Evolutionary conservation across 2,888 invertebrate species (phyloP), one percentile per base, ranked within the genome.

Genomic region (Metalampra italica): DNA sequence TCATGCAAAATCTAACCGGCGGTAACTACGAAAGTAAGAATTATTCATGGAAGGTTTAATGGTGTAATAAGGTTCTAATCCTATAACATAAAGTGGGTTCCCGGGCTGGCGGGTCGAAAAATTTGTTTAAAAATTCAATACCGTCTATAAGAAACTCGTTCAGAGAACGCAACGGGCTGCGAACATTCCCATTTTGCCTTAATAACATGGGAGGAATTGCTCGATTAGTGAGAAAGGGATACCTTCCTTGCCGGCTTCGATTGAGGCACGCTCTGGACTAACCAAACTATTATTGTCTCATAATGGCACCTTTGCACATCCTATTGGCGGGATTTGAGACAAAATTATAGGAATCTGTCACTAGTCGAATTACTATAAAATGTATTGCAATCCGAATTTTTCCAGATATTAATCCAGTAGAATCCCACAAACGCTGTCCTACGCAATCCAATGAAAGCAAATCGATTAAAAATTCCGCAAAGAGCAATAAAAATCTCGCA

Each of bases 41-140:
- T 75, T 70, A 76, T 81, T 78, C 70, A 79, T 71, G 65, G 68
- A 64, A 69, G 72, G 73, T 72, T 76, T 78, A 80, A 81, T 75
- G 66, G 68, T 63, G 70, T 73, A 78, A 78, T 82, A 82, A 82
- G 72, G 68, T 75, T 78, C 75, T 82, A 80, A 79, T 78, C 75
- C 76, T 73, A 77, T 81, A 78, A 71, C 78, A 77, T 77, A 80
- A 82, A 84, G 75, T 75, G 75, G 76, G 71, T 68, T 70, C 66
- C 57, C 56, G 64, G 66, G 68, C 61, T 60, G 67, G 71, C 68
- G 77, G 78, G 77, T 72, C 82, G 79, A 82, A 82, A 82, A 83
- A 83, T 80, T 82, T 84, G 82, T 83, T 87, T 84, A 86, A 87
- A 86, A 85, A 87, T 86, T 86, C 83, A 86, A 82, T 83, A 79